These are phyloP conservation scores for Eupithecia pulchellata DNA, from an alignment of 2,888 invertebrate genomes.

Conservation along the genomic window DNA sequence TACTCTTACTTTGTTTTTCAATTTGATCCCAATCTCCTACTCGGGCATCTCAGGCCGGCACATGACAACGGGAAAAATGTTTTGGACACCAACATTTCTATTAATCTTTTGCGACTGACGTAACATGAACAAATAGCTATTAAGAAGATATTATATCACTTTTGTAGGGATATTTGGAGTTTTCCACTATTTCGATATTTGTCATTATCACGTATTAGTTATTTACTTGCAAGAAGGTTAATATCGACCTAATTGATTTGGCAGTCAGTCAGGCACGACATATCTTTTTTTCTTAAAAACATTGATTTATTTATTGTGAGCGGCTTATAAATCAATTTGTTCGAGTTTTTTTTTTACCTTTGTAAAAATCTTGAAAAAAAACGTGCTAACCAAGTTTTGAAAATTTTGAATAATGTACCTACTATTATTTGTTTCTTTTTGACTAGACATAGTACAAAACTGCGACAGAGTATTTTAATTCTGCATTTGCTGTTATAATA, in stretches of 20 bases:
- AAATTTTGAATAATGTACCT: not conserved
- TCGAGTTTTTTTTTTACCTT: no score
- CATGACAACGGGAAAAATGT: slow-evolving; percentile 17
- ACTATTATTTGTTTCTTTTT: not conserved
- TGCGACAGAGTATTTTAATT: no score
- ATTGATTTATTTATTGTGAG: no score
- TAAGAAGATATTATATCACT: not conserved
- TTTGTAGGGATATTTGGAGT: not conserved
- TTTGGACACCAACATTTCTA: no score
- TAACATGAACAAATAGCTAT: not conserved
- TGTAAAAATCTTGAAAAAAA: no score
- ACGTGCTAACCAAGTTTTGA: not conserved
- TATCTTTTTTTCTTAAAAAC: no score
- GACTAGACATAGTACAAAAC: not conserved
- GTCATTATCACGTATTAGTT: not conserved
- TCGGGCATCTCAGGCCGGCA: slow-evolving; percentile 38
- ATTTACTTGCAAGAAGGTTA: not conserved
- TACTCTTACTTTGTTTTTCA: slow-evolving; percentile 41
- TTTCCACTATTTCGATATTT: not conserved
- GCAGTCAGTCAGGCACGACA: not conserved
- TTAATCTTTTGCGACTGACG: no score
- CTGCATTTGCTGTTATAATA: no score
- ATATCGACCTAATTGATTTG: not conserved
- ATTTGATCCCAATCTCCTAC: slow-evolving; percentile 47
- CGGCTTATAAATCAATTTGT: not conserved